These are phyloP conservation scores for Hapalemur alaotrensis DNA, from an alignment of 2,797 vertebrate genomes.

Conservation along the genomic window DNA sequence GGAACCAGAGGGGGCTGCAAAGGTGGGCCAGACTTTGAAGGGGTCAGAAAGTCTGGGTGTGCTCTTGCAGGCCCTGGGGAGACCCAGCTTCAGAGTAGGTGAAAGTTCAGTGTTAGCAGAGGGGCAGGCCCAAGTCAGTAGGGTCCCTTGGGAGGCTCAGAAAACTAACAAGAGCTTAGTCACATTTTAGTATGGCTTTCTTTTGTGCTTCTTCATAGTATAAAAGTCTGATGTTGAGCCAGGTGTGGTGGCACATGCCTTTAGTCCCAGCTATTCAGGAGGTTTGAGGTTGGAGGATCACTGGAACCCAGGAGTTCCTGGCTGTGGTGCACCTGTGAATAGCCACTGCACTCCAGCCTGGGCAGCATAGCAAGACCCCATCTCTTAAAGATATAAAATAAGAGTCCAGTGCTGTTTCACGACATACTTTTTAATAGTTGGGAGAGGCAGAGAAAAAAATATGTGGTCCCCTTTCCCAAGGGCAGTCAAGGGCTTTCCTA, in stretches of 20 bases:
- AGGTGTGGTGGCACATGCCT: neutral
- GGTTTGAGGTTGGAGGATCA: neutral
- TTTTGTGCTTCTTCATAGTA: constrained; percentile 17
- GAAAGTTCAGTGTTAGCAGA: neutral
- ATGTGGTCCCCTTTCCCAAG: constrained; percentile 42
- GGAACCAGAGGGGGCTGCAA: neutral
- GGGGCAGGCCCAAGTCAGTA: neutral
- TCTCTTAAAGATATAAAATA: neutral
- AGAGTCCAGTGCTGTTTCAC: neutral
- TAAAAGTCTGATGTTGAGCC: neutral
- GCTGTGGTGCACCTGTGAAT: neutral
- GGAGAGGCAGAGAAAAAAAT: neutral
- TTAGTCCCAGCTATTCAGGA: neutral
- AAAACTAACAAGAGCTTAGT: neutral
- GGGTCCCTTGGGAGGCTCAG: neutral
- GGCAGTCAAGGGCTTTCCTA: constrained; percentile 52
- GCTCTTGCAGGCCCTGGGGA: neutral
- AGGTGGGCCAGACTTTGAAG: neutral
- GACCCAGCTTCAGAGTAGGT: neutral
- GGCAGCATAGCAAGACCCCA: neutral
- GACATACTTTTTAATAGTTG: constrained; percentile 37
- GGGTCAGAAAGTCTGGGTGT: neutral
- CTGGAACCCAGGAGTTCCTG: neutral
- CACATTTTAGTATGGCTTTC: neutral
- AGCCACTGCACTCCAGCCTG: neutral